These are phyloP conservation scores for Taeniopygia guttata DNA, from an alignment of 2,797 vertebrate genomes.

Conservation along the genomic window DNA sequence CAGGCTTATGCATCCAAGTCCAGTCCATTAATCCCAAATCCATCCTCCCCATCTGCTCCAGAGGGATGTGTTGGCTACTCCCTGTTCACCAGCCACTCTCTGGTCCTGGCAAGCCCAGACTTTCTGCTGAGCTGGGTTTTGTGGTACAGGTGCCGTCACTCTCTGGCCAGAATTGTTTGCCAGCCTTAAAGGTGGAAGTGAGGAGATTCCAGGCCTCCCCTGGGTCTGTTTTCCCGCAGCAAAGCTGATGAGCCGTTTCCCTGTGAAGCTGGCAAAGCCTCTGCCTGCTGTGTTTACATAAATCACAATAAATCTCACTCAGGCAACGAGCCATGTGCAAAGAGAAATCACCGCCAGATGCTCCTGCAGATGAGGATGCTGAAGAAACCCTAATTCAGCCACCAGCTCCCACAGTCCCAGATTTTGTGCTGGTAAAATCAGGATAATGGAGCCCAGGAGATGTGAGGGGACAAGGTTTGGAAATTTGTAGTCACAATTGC, in stretches of 20 bases:
- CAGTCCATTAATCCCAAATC: background rate
- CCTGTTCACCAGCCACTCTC: background rate
- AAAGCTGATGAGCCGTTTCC: background rate
- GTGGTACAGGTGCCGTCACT: background rate
- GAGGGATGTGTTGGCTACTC: background rate
- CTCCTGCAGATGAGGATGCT: background rate
- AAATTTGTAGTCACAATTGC: background rate
- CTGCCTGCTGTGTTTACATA: background rate
- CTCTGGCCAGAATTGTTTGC: background rate
- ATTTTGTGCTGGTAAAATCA: background rate
- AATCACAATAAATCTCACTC: conserved; percentile 27
- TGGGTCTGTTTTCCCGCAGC: background rate
- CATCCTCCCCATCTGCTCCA: background rate
- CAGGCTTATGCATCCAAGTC: background rate
- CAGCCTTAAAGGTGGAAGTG: background rate
- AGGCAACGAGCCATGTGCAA: background rate
- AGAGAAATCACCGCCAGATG: background rate
- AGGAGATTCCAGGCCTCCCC: background rate
- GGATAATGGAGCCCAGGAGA: background rate
- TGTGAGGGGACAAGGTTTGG: background rate
- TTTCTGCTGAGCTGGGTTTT: background rate
- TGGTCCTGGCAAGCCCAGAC: background rate
- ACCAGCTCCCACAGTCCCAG: background rate
- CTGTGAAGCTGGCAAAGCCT: background rate
- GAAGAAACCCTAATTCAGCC: background rate